Percentiles rank a stretch among this genome's conserved stretches.
Evolutionary conservation across 2,797 vertebrate genomes (phyloP).

Genomic region (Danio albolineatus): DNA sequence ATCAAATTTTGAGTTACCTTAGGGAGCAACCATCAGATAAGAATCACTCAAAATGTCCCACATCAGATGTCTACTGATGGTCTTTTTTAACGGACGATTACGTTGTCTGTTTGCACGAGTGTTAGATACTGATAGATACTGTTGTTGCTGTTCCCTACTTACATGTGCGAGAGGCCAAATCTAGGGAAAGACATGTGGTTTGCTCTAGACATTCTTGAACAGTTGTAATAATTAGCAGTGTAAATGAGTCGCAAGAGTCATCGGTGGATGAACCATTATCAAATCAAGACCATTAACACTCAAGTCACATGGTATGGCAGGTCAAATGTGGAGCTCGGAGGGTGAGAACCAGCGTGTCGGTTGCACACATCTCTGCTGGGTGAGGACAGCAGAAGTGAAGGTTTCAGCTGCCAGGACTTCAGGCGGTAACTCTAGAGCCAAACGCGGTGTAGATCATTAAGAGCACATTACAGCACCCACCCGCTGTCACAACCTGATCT

Average conservation of each 20-base stretch:
- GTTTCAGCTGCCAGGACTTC: slow-evolving; percentile 38
- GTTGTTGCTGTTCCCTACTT: not conserved
- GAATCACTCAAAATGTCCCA: slow-evolving; percentile 54
- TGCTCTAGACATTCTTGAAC: slow-evolving; percentile 41
- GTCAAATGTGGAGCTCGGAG: slow-evolving; percentile 62
- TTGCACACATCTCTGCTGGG: slow-evolving; percentile 49
- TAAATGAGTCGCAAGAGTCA: slow-evolving; percentile 63
- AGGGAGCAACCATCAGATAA: slow-evolving; percentile 54
- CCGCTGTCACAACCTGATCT: slow-evolving; percentile 24
- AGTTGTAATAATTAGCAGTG: slow-evolving; percentile 61
- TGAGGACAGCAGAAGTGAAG: slow-evolving; percentile 28
- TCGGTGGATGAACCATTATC: slow-evolving; percentile 62
- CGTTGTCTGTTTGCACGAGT: slow-evolving; percentile 32
- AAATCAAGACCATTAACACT: slow-evolving; percentile 64
- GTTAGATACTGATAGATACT: slow-evolving; percentile 23
- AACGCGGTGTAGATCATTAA: slow-evolving; percentile 39
- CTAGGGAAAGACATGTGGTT: not conserved
- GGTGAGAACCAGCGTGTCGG: slow-evolving; percentile 39
- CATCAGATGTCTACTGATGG: slow-evolving; percentile 34
- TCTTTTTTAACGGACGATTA: slow-evolving; percentile 54
- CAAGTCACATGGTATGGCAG: slow-evolving; percentile 63
- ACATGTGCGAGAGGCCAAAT: not conserved
- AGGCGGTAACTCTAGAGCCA: slow-evolving; percentile 38
- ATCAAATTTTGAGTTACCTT: slow-evolving; percentile 58
- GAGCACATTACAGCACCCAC: slow-evolving; percentile 14